Base-by-base conservation (phyloP, 1,140 invertebrate species). In the Caenorhabditis latens region DNA sequence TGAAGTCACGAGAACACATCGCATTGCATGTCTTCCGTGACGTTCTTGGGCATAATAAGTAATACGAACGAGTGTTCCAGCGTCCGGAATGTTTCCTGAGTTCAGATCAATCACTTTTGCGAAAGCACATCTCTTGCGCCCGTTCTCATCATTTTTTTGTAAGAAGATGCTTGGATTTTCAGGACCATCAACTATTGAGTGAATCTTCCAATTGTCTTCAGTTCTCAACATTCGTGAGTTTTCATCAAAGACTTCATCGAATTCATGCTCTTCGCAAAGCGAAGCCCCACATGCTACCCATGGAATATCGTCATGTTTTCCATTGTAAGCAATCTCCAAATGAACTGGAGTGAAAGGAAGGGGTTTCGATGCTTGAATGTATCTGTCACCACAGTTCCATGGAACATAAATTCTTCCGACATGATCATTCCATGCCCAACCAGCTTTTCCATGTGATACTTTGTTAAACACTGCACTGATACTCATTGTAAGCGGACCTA, bases 381-480 rank as follows among this genome's bases (percentile, higher is more conserved):
- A n/a, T 3, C 71, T 46, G 53, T 79, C 71, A 13, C 46, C 53
- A 24, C 71, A 50, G 21, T 50, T 50, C 71, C 71, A 79, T 50
- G 71, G 71, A 21, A 79, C 46, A 11, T 79, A 79, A 4, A 79
- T 79, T 13, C 71, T 16, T 7, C 71, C 71, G 53, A 79, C 71
- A 79, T 79, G 71, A 50, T 79, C 71, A 46, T 79, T 79, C 71
- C 71, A 79, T 8, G 71, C 71, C 71, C 71, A 79, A n/a, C 46
- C 71, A 50, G 71, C 71, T 79, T 79, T 79, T 21, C 71, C 71
- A 14, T 79, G 71, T 53, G 71, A 79, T 24, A 79, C 71, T 53
- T 79, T 79, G 40, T 79, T 79, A 13, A 79, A 50, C 2, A 79
- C 46, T 32, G 71, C 71, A 50, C 71, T 79, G 19, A 79, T 43